phyloP scores from a whole-genome alignment of 2,113 vertebrate species.

The Saccopteryx leptura region DNA sequence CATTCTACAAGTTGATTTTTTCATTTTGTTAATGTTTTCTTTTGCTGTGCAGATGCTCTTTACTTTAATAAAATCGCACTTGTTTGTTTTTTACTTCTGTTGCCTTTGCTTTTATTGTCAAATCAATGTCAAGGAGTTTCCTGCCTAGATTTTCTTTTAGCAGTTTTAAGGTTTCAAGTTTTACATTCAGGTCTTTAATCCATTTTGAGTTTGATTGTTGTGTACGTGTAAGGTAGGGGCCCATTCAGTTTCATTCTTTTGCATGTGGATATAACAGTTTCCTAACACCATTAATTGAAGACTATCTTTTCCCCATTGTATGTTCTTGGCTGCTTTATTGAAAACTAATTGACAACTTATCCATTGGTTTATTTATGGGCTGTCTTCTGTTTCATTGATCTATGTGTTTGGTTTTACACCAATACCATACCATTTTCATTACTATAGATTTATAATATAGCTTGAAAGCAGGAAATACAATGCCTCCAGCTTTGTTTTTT shows the following conservation, averaged over 20 bases:
- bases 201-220: not conserved
- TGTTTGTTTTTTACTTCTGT: not conserved
- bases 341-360: not conserved
- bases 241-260: not conserved
- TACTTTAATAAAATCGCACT: not conserved
- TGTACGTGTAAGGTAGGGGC: not conserved
- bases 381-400: not conserved
- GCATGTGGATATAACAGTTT: not conserved
- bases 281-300: not conserved
- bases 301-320: not conserved
- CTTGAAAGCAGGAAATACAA: not conserved
- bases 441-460: conserved; percentile 10
- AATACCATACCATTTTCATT: not conserved
- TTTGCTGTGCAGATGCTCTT: not conserved
- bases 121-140: not conserved
- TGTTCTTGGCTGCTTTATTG: not conserved
- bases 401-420: not conserved
- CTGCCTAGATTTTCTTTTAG: not conserved
- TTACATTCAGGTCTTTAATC: not conserved
- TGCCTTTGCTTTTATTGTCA: not conserved
- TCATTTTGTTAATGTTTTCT: not conserved
- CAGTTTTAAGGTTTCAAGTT: not conserved
- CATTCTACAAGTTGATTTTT: not conserved
- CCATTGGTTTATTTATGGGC: not conserved
- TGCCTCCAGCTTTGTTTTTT: not conserved